Evolutionary conservation across 1,140 invertebrate genomes (phyloP).

Genomic region (Cepaea nemoralis): DNA sequence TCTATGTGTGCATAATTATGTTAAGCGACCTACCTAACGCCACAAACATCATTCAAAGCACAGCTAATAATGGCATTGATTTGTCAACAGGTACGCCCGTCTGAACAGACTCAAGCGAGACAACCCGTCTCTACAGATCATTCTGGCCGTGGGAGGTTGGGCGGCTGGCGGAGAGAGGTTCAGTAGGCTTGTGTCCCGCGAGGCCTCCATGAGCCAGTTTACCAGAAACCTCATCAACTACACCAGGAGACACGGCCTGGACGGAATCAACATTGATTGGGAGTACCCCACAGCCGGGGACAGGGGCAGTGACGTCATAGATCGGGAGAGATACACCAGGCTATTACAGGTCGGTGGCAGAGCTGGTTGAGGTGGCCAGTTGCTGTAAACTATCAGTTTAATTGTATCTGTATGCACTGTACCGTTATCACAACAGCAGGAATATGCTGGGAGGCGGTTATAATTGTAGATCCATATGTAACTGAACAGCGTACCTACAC

Average conservation of each 20-base stretch:
- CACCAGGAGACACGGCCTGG: constrained; percentile 90
- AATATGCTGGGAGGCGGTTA: too few relatives aligned
- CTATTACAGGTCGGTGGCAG: constrained; percentile 48
- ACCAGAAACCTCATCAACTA: constrained; percentile 81
- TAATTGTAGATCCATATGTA: too few relatives aligned
- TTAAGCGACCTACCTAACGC: too few relatives aligned
- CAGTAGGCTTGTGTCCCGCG: constrained; percentile 53
- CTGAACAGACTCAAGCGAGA: constrained; percentile 41
- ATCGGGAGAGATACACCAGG: constrained; percentile 51
- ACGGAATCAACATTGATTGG: constrained; percentile 96
- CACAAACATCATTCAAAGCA: too few relatives aligned
- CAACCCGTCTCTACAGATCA: constrained; percentile 77
- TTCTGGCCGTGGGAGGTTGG: constrained; percentile 96
- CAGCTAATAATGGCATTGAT: too few relatives aligned
- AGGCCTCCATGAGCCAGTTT: constrained; percentile 51
- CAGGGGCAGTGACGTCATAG: constrained; percentile 45
- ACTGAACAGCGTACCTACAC: too few relatives aligned
- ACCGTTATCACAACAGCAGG: too few relatives aligned
- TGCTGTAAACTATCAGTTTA: too few relatives aligned
- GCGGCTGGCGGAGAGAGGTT: constrained; percentile 88
- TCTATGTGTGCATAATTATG: too few relatives aligned
- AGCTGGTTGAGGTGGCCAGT: too few relatives aligned
- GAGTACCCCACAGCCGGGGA: constrained; percentile 81
- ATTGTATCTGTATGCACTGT: too few relatives aligned
- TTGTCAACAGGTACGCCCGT: constrained; percentile 28